Base-by-base conservation (phyloP, 2,888 invertebrate genomes). In the Siphlonurus alternatus region DNA sequence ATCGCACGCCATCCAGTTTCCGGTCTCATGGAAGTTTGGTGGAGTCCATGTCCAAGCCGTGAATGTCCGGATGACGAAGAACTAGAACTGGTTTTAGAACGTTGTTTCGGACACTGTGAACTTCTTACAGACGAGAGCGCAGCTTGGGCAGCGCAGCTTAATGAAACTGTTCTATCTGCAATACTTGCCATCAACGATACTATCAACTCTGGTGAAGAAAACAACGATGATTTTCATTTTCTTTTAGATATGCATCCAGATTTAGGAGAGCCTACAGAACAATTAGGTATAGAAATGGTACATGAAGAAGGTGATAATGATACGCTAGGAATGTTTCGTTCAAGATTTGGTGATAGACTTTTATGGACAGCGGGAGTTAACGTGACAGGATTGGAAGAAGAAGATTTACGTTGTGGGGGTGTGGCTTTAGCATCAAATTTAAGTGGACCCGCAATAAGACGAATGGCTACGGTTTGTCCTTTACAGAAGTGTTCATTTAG, bases 1-100 rank as follows among this genome's bases (percentile, higher is more conserved):
- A 85, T 88, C 66, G 83, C 88, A 79, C 81, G 84, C 65, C 87
- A 88, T 77, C 87, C 88, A 23, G 80, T 81, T 68, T 84, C 82
- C 66, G 82, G 82, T 68, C 82, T 81, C 71, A 84, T 87, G 61
- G 88, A 89, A 81, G 86, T 88, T 51, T 89, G 88, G 88, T 89
- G 88, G 88, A 87, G 87, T 71, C 88, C 88, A 0, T 89, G 88
- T 71, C 86, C 87, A 0, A 88, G 87, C 70, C 79, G 88, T 67
- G 87, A 88, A 75, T 89, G 88, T 72, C 88, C 88, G 0, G 86
- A 85, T 69, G 84, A 84, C 67, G 86, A 86, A 69, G 85, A 85
- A 70, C 77, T 88, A 25, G 85, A 87, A 72, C 81, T 89, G 71
- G 84, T 87, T 19, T 77, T 88, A 38, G 85, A 86, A 70, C 81